Base-by-base conservation (phyloP, 2,888 invertebrate species). In the Caradrina kadenii region DNA sequence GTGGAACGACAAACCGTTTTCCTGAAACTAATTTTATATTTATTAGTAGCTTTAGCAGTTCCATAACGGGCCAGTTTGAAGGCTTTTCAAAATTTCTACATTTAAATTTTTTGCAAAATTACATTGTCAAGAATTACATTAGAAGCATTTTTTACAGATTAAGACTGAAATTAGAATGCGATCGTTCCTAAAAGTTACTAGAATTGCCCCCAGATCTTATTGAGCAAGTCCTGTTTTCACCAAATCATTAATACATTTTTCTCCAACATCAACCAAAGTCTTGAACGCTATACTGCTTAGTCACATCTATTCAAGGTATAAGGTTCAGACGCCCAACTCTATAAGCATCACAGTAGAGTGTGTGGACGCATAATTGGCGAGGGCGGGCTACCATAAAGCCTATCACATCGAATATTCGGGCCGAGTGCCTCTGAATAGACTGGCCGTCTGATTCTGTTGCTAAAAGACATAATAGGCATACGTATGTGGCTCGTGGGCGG, bases 321-420 rank as follows among this genome's bases (percentile, higher is more conserved):
- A 65, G 64, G 63, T 63, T 65, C 69, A 75, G 72, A 67, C 76
- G 60, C 62, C 56, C 50, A 49, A 63, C 73, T 75, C 72, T 79
- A 67, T 78, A 71, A 69, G 67, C 67, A 62, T 72, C 56, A 65
- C 56, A 54, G 70, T 48, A 31, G 42, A 63, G 70, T 72, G 81
- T 81, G 83, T 60, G 69, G 69, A 76, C 73, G 77, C 76, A 81
- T 85, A 83, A 86, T 85, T 86, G 82, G 79, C 80, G 72, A 75
- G 74, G 81, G 85, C 53, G 65, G 76, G 56, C 66, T 75, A 76
- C 79, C 73, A 76, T 73, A 82, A 76, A 80, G 73, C 82, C 79
- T 69, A 80, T 82, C 70, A 82, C 76, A 80, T 75, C 80, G 80
- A 76, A 83, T 84, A 82, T 84, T 78, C 72, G 74, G 73, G 64